These are phyloP conservation scores for Dimorphilus gyrociliatus DNA, from an alignment of 2,888 invertebrate species.

Conservation along the genomic window DNA sequence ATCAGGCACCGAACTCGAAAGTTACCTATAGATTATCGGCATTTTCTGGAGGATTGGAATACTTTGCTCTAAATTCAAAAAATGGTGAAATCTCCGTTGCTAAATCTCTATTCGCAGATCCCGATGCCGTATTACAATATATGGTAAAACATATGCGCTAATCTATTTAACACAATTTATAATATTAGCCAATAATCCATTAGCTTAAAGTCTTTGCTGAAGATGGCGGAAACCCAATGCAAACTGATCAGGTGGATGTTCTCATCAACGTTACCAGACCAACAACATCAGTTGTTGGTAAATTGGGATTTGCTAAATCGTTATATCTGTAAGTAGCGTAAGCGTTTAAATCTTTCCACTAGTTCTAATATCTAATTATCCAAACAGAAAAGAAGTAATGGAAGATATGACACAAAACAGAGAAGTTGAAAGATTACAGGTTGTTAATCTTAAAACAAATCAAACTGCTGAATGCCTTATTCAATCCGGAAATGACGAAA, in stretches of 20 bases:
- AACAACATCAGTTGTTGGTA: conserved; percentile 49
- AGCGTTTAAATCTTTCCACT: neutral
- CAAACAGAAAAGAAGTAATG: conserved; percentile 49
- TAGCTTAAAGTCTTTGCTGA: too few relatives aligned
- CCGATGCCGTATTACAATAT: neutral
- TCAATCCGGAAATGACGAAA: conserved; percentile 56
- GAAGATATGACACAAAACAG: conserved; percentile 57
- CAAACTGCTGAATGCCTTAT: conserved; percentile 60
- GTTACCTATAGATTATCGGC: too few relatives aligned
- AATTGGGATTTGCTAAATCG: conserved; percentile 70
- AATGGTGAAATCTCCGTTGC: conserved; percentile 17
- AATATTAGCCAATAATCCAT: conserved; percentile 55
- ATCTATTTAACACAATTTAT: conserved; percentile 36
- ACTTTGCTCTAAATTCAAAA: conserved; percentile 16
- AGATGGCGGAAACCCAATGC: conserved; percentile 71
- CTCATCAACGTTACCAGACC: conserved; percentile 57
- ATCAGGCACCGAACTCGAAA: too few relatives aligned
- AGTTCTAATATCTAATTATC: neutral
- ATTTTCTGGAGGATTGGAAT: too few relatives aligned
- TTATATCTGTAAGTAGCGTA: conserved; percentile 48
- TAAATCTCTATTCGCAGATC: conserved; percentile 6
- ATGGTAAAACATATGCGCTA: neutral
- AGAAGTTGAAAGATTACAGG: conserved; percentile 52
- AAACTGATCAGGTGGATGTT: conserved; percentile 62
- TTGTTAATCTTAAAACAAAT: conserved; percentile 55